Evolutionary conservation across 2,113 vertebrate genomes (phyloP), one percentile per base, ranked within the genome.

Genomic region (Lonchura striata): DNA sequence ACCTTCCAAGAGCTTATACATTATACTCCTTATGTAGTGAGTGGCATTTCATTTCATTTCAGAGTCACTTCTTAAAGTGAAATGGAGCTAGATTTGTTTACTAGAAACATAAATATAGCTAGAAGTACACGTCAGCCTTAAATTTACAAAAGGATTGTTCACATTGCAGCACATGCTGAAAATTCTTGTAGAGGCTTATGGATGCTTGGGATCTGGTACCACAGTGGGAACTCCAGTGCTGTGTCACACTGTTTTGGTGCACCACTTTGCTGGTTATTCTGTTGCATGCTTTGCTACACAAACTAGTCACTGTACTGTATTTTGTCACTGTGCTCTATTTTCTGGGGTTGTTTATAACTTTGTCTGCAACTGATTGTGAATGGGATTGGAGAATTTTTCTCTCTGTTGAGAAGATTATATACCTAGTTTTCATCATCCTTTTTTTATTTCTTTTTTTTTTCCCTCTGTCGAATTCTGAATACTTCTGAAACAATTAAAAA

Each of bases 241-340:
- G 88, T 69, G 54, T 83, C 87, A 91, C 86, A 81, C 83, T 76
- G 61, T 86, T 89, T 92, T 80, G 74, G 68, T 86, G 80, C 71
- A 82, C 35, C 66, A 33, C 47, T 69, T 64, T 74, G 28, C 82
- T 64, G 52, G 10, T 59, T 83, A 44, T 46, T 42, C 53, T 52
- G 19, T 52, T 80, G 56, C 85, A 90, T 17, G 3, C 44, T 69
- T 54, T 7, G 8, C 46, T 59, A 4, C 50, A 56, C 46, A 65
- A 57, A 74, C 19, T 35, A 19, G 13, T 53, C 37, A 15, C 64
- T 61, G 9, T 30, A 33, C 18, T 47, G 14, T 35, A 9, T 46
- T 82, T 76, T 49, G 47, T 46, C 28, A 30, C 49, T 47, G 6
- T 44, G 20, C 27, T 53, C 20, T 53, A 2, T 60, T 84, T 83